Base-by-base conservation (phyloP, 2,113 vertebrate genomes). In the Dascyllus trimaculatus region DNA sequence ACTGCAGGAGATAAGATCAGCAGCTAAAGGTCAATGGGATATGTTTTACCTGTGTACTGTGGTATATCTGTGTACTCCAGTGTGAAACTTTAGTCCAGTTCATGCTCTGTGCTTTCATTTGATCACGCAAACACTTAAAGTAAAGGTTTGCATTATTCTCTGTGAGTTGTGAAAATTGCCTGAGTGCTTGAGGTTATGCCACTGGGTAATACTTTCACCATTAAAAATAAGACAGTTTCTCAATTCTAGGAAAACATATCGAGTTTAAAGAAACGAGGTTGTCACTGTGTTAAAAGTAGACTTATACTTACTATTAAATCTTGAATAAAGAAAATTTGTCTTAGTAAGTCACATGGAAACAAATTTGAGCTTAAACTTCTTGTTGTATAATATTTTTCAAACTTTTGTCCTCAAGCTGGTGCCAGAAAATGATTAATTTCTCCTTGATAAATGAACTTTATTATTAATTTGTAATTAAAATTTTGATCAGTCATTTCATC, bases 31-130 rank as follows among this genome's bases (percentile, higher is more conserved):
- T 63, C 5, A 25, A 46, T 22, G 9, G 40, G 15, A n/a, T 15
- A 38, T 11, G 25, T 40, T 17, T 67, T 17, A 76, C 62, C 71
- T 70, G n/a, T 38, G n/a, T 51, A 1, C 4, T 60, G n/a, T 38
- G 17, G 43, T 22, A 14, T 7, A 52, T n/a, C 22, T 15, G 7
- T 29, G 4, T 11, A 19, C 10, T 70, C 38, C 4, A 22, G 48
- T 22, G 26, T 49, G n/a, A 22, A 52, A 66, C 18, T 57, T 18
- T 11, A 15, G 5, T 19, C 4, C 46, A 54, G 54, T 48, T 4
- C n/a, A 40, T 2, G 2, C 40, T 14, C 14, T 14, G 40, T 43
- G 40, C 11, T 43, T 35, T 35, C 32, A 35, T 35, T 35, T 35
- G 7, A 35, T 35, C 32, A 35, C 9, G 32, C 32, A 35, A 35